Percentiles rank a stretch among this genome's conserved stretches.
phyloP scores from a whole-genome alignment of 2,113 vertebrate genomes.

The Nothobranchius kuhntae region DNA sequence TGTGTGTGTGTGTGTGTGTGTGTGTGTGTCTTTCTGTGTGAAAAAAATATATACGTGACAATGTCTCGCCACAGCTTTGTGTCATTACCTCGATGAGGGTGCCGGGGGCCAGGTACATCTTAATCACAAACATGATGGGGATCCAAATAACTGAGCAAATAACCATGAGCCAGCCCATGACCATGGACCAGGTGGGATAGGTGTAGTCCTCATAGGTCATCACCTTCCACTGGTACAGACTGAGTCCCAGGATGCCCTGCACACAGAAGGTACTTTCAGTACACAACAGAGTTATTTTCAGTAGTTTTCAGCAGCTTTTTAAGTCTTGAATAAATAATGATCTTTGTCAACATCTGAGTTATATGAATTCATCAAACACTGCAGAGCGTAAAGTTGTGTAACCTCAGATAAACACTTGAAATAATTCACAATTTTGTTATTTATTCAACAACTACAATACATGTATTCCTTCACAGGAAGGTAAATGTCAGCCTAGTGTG shows the following conservation, averaged over 20 bases:
- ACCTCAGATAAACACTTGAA: too few species aligned
- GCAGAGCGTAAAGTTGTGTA: too few species aligned
- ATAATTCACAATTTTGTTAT: not conserved
- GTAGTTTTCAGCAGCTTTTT: not conserved
- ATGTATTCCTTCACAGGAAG: not conserved
- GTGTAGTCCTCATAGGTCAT: conserved; percentile 97
- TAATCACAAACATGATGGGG: conserved; percentile 96
- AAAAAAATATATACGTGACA: conserved; percentile 19
- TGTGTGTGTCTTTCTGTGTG: conserved; percentile 22
- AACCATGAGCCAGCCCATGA: conserved; percentile 96
- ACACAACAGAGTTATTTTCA: not conserved
- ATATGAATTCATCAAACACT: too few species aligned
- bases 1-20: conserved; percentile 28
- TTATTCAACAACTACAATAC: not conserved
- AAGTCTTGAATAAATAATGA: too few species aligned
- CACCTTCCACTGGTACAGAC: conserved; percentile 96
- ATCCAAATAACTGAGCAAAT: conserved; percentile 98
- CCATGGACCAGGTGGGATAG: conserved; percentile 98
- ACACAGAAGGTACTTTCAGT: conserved; percentile 5
- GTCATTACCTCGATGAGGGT: conserved; percentile 87
- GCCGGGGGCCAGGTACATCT: conserved; percentile 96
- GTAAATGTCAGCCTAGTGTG: not conserved
- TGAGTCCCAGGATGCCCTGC: conserved; percentile 94
- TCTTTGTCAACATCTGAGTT: too few species aligned
- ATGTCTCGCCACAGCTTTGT: conserved; percentile 12